Evolutionary conservation across 2,797 vertebrate species (phyloP).

Genomic region (Manis javanica): DNA sequence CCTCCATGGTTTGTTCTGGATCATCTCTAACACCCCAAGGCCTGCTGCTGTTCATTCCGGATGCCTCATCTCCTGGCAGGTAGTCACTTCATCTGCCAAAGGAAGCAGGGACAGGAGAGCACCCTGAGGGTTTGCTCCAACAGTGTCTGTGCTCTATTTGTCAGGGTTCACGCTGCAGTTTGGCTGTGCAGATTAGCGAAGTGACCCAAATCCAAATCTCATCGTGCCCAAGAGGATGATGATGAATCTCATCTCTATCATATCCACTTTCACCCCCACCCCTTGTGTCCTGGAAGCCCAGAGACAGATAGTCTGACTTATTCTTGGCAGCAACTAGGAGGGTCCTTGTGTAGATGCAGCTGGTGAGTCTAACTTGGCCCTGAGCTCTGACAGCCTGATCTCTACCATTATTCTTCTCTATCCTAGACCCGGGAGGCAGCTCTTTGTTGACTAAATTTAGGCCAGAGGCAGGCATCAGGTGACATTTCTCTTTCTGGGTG

Average conservation of each 20-base stretch:
- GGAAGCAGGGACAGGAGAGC: neutral
- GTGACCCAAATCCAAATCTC: neutral
- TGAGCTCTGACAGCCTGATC: conserved; percentile 22
- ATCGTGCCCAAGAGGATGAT: neutral
- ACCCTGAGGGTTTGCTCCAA: neutral
- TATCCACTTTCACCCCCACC: neutral
- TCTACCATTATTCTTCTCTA: conserved; percentile 57
- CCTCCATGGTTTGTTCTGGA: neutral
- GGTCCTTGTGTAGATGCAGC: conserved; percentile 38
- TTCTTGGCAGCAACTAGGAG: conserved; percentile 8
- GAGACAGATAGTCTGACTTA: conserved; percentile 51
- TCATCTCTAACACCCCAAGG: neutral
- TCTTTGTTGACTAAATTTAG: conserved; percentile 59
- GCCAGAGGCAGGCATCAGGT: conserved; percentile 52
- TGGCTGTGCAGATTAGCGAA: neutral
- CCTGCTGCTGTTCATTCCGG: conserved; percentile 23
- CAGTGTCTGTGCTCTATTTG: neutral
- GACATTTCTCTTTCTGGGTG: conserved; percentile 51
- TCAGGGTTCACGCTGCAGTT: neutral
- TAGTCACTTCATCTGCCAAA: conserved; percentile 52
- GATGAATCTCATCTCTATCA: conserved; percentile 35
- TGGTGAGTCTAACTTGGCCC: conserved; percentile 52
- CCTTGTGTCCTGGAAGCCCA: conserved; percentile 7
- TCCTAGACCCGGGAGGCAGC: neutral
- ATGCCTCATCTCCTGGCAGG: conserved; percentile 32